Base-by-base conservation (phyloP, 1,140 invertebrate genomes). In the Lepidotrigona ventralis region DNA sequence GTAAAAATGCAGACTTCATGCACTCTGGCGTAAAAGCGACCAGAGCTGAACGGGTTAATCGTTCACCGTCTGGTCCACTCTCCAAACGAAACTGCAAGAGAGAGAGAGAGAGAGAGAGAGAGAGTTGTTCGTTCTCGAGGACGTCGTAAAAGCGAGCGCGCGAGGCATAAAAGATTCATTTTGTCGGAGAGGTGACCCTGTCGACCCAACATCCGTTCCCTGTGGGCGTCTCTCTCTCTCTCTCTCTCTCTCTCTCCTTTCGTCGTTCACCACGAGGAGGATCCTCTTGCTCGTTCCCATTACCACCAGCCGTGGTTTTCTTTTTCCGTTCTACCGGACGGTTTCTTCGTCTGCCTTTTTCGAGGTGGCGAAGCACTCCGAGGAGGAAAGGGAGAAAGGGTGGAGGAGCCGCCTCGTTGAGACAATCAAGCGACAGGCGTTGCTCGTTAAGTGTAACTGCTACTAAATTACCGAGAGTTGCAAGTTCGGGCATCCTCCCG, bases 171-270 rank as follows among this genome's bases (percentile, higher is more conserved):
- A 89, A 89, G 87, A 88, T 89, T 89, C 87, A 89, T 89, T 89
- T 89, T 89, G 79, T 66, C 79, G 70, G 74, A 83, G 86, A 89
- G 88, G 85, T 87, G 88, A 89, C 88, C 88, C 88, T 79, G 83
- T 78, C 88, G 88, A 89, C 88, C 88, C 88, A 79, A 85, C 88
- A 89, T 89, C 88, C 88, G 88, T 86, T 89, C 88, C 81, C 82
- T 69, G 88, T 89, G 83, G 88, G 88, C 88, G 88, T 79, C 66
- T 84, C 76, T 46, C 53, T 63, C 69, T 70, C 60, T 68, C 54
- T 56, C 46, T 64, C 54, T 58, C 33, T 46, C 39, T 53, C 51
- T 75, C 17, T 85, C 71, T 26, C 69, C 71, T n/a, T 79, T 56
- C 68, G 60, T 76, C 71, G 1, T 58, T 74, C 60, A 1, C 56